A percentile compares a stretch with the other conserved stretches of the same genome.
phyloP scores from a whole-genome alignment of 2,113 vertebrate species.

The Cavia porcellus region DNA sequence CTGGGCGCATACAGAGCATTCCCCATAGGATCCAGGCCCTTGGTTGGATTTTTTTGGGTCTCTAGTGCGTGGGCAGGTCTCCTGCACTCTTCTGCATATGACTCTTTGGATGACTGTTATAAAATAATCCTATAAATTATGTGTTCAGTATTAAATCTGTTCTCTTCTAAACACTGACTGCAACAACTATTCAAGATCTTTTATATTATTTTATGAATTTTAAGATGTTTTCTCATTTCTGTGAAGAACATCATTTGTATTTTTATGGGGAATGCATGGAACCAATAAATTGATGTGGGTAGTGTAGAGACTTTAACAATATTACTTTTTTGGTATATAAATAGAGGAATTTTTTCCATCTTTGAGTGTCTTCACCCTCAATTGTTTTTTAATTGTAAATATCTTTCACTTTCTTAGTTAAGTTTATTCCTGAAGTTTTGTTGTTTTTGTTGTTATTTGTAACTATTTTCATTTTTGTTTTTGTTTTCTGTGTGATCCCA shows the following conservation, averaged over 20 bases:
- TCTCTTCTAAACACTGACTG: neutral
- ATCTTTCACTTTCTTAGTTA: neutral
- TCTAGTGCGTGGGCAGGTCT: neutral
- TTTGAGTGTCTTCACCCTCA: neutral
- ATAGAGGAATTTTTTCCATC: neutral
- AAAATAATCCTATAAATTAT: neutral
- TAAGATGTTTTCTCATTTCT: neutral
- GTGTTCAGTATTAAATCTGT: neutral
- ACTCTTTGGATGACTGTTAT: neutral
- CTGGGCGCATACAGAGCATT: neutral
- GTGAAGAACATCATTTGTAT: neutral
- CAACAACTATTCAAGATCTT: neutral
- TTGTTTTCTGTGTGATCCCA: too few species aligned
- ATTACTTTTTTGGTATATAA: neutral
- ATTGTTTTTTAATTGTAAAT: neutral
- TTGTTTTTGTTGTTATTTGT: neutral
- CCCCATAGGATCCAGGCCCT: neutral
- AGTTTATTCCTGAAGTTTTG: neutral
- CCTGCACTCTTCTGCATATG: neutral
- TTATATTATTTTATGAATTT: neutral
- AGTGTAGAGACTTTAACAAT: neutral
- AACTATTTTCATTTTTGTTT: neutral
- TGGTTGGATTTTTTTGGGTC: neutral
- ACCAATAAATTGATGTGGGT: neutral
- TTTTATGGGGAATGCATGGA: neutral